Conservation (phyloP, 1,140 invertebrate species). For the Wasmannia auropunctata region DNA sequence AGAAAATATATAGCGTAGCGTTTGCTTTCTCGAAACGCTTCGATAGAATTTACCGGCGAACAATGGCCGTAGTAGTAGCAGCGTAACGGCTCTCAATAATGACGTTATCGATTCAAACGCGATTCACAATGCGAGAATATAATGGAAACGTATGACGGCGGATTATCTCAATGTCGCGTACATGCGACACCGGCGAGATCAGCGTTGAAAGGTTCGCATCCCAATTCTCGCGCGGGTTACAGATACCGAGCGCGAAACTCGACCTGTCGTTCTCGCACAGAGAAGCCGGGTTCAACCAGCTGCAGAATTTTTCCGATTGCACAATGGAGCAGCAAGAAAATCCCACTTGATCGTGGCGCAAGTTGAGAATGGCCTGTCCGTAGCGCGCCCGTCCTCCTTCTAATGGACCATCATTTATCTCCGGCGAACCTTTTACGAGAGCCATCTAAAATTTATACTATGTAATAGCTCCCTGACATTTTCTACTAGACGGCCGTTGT, state of each 20-base stretch:
- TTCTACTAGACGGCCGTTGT: neutral
- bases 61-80: constrained; percentile 49
- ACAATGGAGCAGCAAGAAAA: neutral
- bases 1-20: neutral
- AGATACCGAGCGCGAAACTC: neutral
- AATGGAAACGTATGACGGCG: constrained; percentile 21
- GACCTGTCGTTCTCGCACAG: neutral
- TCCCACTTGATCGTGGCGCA: neutral
- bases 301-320: neutral
- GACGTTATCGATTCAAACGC: constrained; percentile 68
- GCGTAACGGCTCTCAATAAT: constrained; percentile 67
- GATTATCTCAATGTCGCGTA: constrained; percentile 15
- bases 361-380: constrained; percentile 14
- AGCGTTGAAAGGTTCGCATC: neutral
- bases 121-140: constrained; percentile 49
- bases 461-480: constrained; percentile 26
- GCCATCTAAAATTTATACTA: constrained; percentile 45
- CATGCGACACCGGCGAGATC: neutral
- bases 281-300: neutral
- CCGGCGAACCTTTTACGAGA: neutral
- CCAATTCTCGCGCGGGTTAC: neutral
- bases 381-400: neutral
- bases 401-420: constrained; percentile 49
- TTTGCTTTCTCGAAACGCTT: constrained; percentile 31
- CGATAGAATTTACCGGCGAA: constrained; percentile 64